Evolutionary conservation across 1,140 invertebrate species (phyloP), one percentile per base, ranked within the genome.

Genomic region (Hypsibius dujardini): DNA sequence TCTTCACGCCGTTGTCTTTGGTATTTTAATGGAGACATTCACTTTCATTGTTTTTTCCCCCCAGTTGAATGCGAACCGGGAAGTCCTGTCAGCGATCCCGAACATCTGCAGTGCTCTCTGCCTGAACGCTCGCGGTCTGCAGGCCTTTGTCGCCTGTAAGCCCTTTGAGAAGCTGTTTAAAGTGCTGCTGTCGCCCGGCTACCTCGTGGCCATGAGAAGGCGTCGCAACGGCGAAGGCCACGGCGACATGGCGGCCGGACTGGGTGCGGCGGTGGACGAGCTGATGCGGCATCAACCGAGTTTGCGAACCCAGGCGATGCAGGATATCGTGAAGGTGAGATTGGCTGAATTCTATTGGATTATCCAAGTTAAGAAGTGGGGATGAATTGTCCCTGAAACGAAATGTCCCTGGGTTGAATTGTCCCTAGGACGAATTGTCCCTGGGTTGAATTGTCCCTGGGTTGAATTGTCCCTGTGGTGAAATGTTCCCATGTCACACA

Each of bases 251-350:
- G 89, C 91, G 2, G 86, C 87, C 45, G 92, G 89, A 82, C 79
- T 94, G 28, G 91, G 91, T 45, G 91, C 88, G 81, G 88, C 90
- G 1, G 92, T 94, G 88, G 91, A 94, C 79, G 91, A 94, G 78
- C 76, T 94, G 1, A 92, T 94, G 87, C 83, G 91, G 72, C 90
- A 94, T 79, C 91, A 94, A 78, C 90, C 91, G 1, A 89, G 86
- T 72, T 79, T 94, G 15, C 85, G 89, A 78, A 81, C 84, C 2
- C 86, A 88, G 76, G 90, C 90, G 2, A 92, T 87, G 1, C 83
- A 84, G 47, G 89, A 89, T 1, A 90, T 92, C 73, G 88, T 92
- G 1, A 87, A 88, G 77, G 84, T 85, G 79, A 47, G 69, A 72
- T 28, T 62, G 70, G 1, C 12, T 28, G n/a, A 69, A 42, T 69